A percentile compares a stretch with the other conserved stretches of the same genome.
phyloP scores from a whole-genome alignment of 2,113 vertebrate genomes.

The Microcebus murinus region DNA sequence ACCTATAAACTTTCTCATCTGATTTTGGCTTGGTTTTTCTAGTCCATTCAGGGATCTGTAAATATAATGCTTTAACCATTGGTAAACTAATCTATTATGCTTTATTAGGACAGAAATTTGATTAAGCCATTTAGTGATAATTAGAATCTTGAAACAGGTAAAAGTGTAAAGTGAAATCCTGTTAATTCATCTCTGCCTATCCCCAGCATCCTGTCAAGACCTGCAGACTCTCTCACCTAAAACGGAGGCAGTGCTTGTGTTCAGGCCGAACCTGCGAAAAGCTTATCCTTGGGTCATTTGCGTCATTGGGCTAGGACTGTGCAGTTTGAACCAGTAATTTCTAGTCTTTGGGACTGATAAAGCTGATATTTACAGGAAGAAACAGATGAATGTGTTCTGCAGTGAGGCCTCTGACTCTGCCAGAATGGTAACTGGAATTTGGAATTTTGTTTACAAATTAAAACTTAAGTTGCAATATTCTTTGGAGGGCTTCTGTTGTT shows the following conservation, averaged over 20 bases:
- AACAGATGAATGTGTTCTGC: not conserved
- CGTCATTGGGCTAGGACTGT: not conserved
- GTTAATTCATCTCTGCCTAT: not conserved
- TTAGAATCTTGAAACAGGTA: not conserved
- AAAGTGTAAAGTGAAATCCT: not conserved
- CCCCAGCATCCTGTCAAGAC: not conserved
- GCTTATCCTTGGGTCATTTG: not conserved
- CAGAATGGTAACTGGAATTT: not conserved
- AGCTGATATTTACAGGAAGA: not conserved
- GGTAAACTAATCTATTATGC: not conserved
- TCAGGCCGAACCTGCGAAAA: not conserved
- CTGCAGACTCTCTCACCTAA: not conserved
- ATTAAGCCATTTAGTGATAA: not conserved
- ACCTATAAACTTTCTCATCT: not conserved
- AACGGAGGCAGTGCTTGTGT: not conserved
- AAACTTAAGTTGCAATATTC: not conserved
- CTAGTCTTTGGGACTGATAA: not conserved
- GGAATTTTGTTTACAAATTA: slow-evolving; percentile 20
- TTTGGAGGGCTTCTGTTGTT: not conserved
- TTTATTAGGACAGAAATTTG: not conserved
- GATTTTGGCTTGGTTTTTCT: not conserved
- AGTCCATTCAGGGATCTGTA: not conserved
- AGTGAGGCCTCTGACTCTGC: not conserved
- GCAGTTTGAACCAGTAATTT: not conserved
- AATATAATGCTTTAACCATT: accelerated